Base-by-base conservation (phyloP, 92 coral and sea anemone species). In the Palythoa caribaeorum region DNA sequence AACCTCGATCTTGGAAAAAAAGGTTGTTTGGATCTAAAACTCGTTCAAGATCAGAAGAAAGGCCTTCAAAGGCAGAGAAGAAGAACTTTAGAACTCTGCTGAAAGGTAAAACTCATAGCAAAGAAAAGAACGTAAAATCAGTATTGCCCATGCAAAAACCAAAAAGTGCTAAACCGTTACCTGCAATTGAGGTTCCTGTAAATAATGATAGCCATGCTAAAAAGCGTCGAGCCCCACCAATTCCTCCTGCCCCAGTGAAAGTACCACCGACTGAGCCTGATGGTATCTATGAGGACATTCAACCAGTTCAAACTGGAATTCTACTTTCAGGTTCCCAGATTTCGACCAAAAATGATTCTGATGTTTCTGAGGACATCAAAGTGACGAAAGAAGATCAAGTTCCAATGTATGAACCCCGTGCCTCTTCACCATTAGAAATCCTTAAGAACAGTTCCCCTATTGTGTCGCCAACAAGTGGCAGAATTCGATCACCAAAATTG, bases 1-100 rank as follows among this genome's bases (percentile, higher is more conserved):
- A 91, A 88, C 90, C 94, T 50, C 94, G 98, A 12, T 89, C 98
- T 2, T 95, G 98, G 98, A 93, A 90, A 13, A 86, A 89, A 38
- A 89, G 83, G 70, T 81, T 95, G 83, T 95, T 95, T 79, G 94
- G 98, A 1, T 93, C 94, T 9, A 92, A 92, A 48, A 76, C 74
- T 60, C 85, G 92, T 48, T 85, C 83, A 55, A 90, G 85, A 77
- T 89, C 77, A 40, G 88, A 88, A 39, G 93, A 87, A 73, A 92
- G 93, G 55, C 17, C 85, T 36, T 68, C 87, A 20, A 87, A 55
- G 39, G 70, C 76, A 39, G 89, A 89, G 39, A 89, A 66, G 71
- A 81, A 47, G 40, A 68, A 51, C 20, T 81, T 81, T 6, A 81
- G 71, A 63, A 63, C 44, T 35, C 86, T 69, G 14, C 55, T 81